These are phyloP conservation scores for Falco peregrinus DNA, from an alignment of 2,797 vertebrate genomes.

Conservation along the genomic window DNA sequence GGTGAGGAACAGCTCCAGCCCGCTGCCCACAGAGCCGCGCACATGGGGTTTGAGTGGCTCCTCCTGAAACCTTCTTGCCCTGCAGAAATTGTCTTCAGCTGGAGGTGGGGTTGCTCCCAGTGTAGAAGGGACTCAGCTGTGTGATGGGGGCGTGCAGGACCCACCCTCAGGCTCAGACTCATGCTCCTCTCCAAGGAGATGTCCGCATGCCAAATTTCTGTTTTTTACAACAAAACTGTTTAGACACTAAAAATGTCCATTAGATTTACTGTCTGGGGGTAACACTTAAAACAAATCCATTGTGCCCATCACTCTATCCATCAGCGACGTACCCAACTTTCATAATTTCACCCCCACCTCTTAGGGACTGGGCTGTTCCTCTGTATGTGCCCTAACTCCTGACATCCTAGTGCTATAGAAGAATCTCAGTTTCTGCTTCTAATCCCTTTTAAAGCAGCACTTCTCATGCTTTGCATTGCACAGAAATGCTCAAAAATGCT, in stretches of 20 bases:
- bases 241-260: not conserved
- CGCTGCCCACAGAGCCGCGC: not conserved
- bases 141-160: rapidly evolving
- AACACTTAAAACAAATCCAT: not conserved
- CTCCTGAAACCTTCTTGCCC: not conserved
- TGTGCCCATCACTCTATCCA: rapidly evolving
- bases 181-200: not conserved
- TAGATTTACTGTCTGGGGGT: not conserved
- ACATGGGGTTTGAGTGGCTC: rapidly evolving
- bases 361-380: not conserved
- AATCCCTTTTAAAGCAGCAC: not conserved
- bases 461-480: not conserved
- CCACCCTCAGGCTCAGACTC: not conserved
- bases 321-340: not conserved
- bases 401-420: not conserved
- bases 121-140: not conserved
- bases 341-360: not conserved
- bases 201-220: not conserved
- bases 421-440: not conserved
- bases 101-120: not conserved
- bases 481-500: not conserved
- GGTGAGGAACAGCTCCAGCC: not conserved
- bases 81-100: not conserved
- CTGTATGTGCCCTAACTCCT: not conserved
- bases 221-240: not conserved